Evolutionary conservation across 2,888 invertebrate genomes (phyloP).

Genomic region (Eurytoma californica): DNA sequence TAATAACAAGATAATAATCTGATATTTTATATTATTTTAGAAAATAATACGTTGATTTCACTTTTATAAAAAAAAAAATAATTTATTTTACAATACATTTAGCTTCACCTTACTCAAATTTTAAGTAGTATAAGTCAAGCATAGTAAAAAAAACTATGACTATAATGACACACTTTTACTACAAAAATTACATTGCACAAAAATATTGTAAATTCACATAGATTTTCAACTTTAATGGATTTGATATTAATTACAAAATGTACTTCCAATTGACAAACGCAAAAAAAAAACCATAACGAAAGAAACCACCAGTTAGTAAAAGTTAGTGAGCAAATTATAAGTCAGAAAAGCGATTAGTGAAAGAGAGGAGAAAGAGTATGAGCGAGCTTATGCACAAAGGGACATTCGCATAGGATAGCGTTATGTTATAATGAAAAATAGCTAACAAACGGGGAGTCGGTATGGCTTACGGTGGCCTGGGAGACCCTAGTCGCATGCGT

Average conservation of each 20-base stretch:
- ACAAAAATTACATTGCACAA: too few species aligned
- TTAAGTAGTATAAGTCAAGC: too few species aligned
- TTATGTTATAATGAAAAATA: slow-evolving; percentile 58
- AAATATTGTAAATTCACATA: too few species aligned
- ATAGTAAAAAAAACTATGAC: too few species aligned
- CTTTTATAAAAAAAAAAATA: too few species aligned
- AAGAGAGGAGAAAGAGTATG: background rate
- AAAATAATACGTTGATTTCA: background rate
- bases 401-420: slow-evolving; percentile 32
- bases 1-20: background rate
- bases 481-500: slow-evolving; percentile 90
- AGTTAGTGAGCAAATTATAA: background rate
- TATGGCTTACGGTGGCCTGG: slow-evolving; percentile 90
- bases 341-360: background rate
- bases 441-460: slow-evolving; percentile 71
- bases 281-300: background rate
- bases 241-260: too few species aligned
- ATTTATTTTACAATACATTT: too few species aligned
- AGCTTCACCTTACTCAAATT: too few species aligned
- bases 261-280: too few species aligned
- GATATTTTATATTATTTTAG: background rate
- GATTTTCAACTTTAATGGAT: too few species aligned
- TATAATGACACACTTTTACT: too few species aligned
- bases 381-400: slow-evolving; percentile 18
- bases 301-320: background rate